Evolutionary conservation across 2,888 invertebrate genomes (phyloP), one percentile per base, ranked within the genome.

Genomic region (Zootermopsis nevadensis): DNA sequence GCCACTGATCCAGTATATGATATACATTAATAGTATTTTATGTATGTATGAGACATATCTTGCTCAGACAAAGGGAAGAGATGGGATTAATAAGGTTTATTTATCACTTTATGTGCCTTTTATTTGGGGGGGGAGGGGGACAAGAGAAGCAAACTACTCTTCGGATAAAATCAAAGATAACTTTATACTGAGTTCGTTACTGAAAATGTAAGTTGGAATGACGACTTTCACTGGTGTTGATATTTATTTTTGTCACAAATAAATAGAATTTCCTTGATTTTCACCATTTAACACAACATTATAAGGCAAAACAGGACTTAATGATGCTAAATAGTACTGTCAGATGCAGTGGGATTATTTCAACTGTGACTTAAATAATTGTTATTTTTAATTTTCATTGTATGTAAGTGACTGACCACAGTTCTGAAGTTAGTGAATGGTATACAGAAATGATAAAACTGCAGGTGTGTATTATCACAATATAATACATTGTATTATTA

Each of bases 31-130:
- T 82, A 48, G 33, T 79, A 67, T 66, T 76, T 55, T 82, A 19
- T 48, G 19, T 60, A 77, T 77, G 77, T 48, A 77, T 67, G 66
- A 77, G 82, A 82, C 82, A 82, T 82, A 82, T 82, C 82, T 82
- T 77, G 82, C 77, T 77, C 66, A 77, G 82, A 77, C 31, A 31
- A 77, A 33, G 27, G 38, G 30, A 77, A 48, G 67, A 82, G n/a
- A 38, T 35, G 35, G 77, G 69, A 30, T 77, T 66, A 77, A 69
- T 82, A 48, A 82, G 66, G 33, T 79, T 82, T 79, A 67, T 66
- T 82, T 82, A 60, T 77, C 79, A 79, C 79, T n/a, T 82, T 79
- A 67, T 82, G 82, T 82, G 82, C 82, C 82, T 82, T 82, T 82
- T 79, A 27, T 69, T 82, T 82, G 77, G 31, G 76, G 48, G 60